Evolutionary conservation across 2,888 invertebrate genomes (phyloP).

Genomic region (Macaria liturata): DNA sequence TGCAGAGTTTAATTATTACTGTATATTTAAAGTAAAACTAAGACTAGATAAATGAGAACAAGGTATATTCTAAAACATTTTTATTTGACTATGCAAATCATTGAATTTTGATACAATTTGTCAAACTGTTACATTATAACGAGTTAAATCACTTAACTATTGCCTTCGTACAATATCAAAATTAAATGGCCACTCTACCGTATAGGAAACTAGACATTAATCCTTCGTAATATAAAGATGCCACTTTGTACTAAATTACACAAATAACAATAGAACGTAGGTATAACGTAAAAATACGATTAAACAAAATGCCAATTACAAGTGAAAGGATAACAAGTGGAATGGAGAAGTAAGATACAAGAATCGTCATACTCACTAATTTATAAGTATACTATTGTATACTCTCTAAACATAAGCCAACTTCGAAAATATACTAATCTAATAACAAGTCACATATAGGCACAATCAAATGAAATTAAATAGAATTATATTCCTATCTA

Average conservation of each 20-base stretch:
- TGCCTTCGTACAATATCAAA: slow-evolving; percentile 68
- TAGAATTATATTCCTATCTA: slow-evolving; percentile 26
- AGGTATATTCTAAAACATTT: slow-evolving; percentile 66
- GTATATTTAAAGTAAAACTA: no score
- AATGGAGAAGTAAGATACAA: slow-evolving; percentile 30
- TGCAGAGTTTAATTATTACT: no score
- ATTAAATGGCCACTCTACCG: slow-evolving; percentile 76
- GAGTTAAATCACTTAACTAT: slow-evolving; percentile 67
- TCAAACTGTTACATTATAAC: slow-evolving; percentile 60
- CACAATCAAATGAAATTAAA: slow-evolving; percentile 22
- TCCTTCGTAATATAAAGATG: slow-evolving; percentile 57
- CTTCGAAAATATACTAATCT: slow-evolving; percentile 15
- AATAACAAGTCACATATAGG: slow-evolving; percentile 29
- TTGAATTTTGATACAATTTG: slow-evolving; percentile 66
- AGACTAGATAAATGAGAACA: no score
- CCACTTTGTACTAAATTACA: slow-evolving; percentile 75
- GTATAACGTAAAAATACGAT: slow-evolving; percentile 46
- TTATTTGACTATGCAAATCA: slow-evolving; percentile 77
- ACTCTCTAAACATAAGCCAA: slow-evolving; percentile 7
- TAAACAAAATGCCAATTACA: slow-evolving; percentile 44
- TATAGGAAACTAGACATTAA: slow-evolving; percentile 62
- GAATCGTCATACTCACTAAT: slow-evolving; percentile 28
- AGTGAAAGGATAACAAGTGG: slow-evolving; percentile 79
- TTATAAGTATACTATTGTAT: slow-evolving; percentile 1
- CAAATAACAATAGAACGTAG: slow-evolving; percentile 46